Evolutionary conservation across 2,888 invertebrate genomes (phyloP).

Genomic region (Zootermopsis nevadensis): DNA sequence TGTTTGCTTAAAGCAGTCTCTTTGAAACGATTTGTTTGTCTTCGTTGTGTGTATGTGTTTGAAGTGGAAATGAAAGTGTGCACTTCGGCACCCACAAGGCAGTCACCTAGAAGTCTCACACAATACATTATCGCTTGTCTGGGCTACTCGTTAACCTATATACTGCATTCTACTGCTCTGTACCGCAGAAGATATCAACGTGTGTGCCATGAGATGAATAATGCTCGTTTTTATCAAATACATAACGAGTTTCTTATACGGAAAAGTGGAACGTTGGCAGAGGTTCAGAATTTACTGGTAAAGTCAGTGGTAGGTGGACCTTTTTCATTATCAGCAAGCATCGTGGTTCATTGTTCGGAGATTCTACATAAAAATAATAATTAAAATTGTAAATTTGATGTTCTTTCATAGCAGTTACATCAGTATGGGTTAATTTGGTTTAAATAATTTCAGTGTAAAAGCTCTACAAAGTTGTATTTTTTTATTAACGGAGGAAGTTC

Average conservation of each 20-base stretch:
- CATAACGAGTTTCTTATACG: not conserved
- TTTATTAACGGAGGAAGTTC: too few relatives aligned
- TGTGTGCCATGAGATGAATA: not conserved
- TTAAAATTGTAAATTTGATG: too few relatives aligned
- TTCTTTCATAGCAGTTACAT: too few relatives aligned
- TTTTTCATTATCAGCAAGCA: too few relatives aligned
- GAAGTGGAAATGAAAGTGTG: slow-evolving; percentile 4
- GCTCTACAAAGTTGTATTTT: too few relatives aligned
- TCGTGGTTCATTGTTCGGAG: too few relatives aligned
- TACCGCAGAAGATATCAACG: slow-evolving; percentile 2
- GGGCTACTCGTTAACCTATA: not conserved
- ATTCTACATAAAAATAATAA: too few relatives aligned
- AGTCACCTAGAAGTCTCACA: not conserved
- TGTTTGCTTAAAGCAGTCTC: slow-evolving; percentile 13
- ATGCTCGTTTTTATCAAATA: not conserved
- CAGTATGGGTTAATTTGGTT: too few relatives aligned
- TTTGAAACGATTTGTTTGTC: slow-evolving; percentile 16
- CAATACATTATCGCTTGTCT: not conserved
- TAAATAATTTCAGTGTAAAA: too few relatives aligned
- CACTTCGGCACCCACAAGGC: not conserved
- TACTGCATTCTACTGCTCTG: not conserved
- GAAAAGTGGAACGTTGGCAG: not conserved
- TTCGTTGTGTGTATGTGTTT: not conserved
- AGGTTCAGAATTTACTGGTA: too few relatives aligned
- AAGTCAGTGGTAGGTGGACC: too few relatives aligned